phyloP scores from a whole-genome alignment of 30 jellyfish, hydroid and myxozoan species.

The Nemopilema nomurai region DNA sequence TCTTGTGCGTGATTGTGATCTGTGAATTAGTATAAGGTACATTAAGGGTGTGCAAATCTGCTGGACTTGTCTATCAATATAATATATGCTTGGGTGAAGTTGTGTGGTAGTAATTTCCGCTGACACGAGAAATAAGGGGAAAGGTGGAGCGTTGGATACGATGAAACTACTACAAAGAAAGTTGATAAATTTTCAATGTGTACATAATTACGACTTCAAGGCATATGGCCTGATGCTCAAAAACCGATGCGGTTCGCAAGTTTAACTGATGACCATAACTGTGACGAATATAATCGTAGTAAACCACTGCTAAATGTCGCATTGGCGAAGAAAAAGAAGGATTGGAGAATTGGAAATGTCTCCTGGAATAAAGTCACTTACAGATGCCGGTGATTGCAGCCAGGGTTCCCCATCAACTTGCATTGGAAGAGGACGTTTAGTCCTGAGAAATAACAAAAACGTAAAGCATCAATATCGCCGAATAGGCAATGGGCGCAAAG shows the following conservation, averaged over 20 bases:
- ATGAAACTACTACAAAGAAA: no score
- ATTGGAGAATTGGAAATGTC: background rate
- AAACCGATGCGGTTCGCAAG: no score
- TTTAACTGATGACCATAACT: no score
- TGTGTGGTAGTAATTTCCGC: no score
- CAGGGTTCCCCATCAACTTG: conserved; percentile 99
- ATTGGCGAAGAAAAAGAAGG: background rate
- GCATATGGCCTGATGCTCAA: no score
- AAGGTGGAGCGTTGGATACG: no score
- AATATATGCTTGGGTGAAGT: background rate
- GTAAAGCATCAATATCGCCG: background rate
- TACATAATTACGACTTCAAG: no score
- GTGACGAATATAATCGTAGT: no score
- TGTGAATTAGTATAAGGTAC: background rate
- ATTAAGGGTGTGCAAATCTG: background rate
- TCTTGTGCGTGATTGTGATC: conserved; percentile 87
- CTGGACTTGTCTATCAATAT: background rate
- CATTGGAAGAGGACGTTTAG: conserved; percentile 95
- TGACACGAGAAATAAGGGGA: no score
- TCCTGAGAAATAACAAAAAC: conserved; percentile 32
- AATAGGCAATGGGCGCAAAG: background rate
- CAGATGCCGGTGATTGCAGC: conserved; percentile 98
- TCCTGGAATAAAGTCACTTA: conserved; percentile 29
- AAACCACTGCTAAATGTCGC: background rate
- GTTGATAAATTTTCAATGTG: no score